Evolutionary conservation across 2,797 vertebrate genomes (phyloP).

Genomic region (Gobionotothen gibberifrons): DNA sequence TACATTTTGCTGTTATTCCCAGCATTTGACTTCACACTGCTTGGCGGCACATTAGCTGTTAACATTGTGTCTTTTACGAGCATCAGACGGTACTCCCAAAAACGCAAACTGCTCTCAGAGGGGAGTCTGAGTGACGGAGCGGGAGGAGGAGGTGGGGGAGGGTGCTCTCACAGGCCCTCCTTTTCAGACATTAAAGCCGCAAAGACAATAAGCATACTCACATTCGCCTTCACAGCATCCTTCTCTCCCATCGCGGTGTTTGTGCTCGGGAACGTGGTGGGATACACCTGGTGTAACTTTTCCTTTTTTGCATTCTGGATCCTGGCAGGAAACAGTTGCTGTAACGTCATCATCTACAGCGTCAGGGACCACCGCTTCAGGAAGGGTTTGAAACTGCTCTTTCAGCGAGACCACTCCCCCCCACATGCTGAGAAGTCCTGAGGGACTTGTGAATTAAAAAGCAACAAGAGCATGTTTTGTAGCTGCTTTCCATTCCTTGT

Average conservation of each 20-base stretch:
- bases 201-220: slow-evolving; percentile 88
- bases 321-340: slow-evolving; percentile 88
- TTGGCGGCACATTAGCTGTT: slow-evolving; percentile 82
- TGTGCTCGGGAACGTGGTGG: slow-evolving; percentile 87
- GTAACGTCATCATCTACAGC: slow-evolving; percentile 90
- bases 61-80: slow-evolving; percentile 87
- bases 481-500: slow-evolving; percentile 9
- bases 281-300: slow-evolving; percentile 89
- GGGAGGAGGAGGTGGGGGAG: slow-evolving; percentile 30
- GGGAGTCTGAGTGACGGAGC: slow-evolving; percentile 73
- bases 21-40: slow-evolving; percentile 85
- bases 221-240: slow-evolving; percentile 86
- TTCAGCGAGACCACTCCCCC: slow-evolving; percentile 76
- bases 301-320: slow-evolving; percentile 91
- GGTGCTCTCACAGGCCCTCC: slow-evolving; percentile 80
- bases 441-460: slow-evolving; percentile 22
- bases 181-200: slow-evolving; percentile 89
- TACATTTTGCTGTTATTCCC: slow-evolving; percentile 87
- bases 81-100: slow-evolving; percentile 81
- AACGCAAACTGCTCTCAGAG: slow-evolving; percentile 84
- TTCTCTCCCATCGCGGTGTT: slow-evolving; percentile 88
- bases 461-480: slow-evolving; percentile 8
- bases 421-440: slow-evolving; percentile 76
- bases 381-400: slow-evolving; percentile 84
- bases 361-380: slow-evolving; percentile 87